phyloP scores from a whole-genome alignment of 2,797 vertebrate genomes.

The Typhlichthys eigenmanni region DNA sequence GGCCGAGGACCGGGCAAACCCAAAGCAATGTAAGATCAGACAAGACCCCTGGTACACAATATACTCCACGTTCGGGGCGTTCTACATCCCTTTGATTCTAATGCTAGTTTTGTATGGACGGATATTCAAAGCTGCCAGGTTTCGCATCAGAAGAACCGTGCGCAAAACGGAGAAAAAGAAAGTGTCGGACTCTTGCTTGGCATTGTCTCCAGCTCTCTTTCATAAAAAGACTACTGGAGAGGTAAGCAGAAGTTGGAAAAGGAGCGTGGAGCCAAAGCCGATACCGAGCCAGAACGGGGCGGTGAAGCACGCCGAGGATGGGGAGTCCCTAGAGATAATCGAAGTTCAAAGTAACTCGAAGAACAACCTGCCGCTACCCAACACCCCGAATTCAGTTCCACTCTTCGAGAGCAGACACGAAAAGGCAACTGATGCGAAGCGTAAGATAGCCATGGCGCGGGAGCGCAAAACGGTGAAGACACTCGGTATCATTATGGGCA shows the following conservation, averaged over 20 bases:
- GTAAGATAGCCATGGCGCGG: constrained; percentile 92
- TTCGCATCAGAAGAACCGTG: constrained; percentile 93
- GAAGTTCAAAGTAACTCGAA: constrained; percentile 85
- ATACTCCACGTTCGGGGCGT: constrained; percentile 94
- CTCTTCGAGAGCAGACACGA: constrained; percentile 85
- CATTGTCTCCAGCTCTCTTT: constrained; percentile 75
- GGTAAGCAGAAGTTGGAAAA: constrained; percentile 79
- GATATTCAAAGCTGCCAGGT: constrained; percentile 94
- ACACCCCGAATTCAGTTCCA: constrained; percentile 66
- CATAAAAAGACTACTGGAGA: constrained; percentile 80
- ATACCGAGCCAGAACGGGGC: constrained; percentile 81
- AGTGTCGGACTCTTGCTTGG: constrained; percentile 74
- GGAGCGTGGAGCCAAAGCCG: constrained; percentile 79
- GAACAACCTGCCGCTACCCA: constrained; percentile 81
- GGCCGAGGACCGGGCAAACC: constrained; percentile 86
- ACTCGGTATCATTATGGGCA: constrained; percentile 97
- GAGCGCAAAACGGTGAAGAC: constrained; percentile 98
- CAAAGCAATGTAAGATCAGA: constrained; percentile 88
- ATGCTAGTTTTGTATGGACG: constrained; percentile 95
- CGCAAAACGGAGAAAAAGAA: constrained; percentile 80
- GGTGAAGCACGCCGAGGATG: constrained; percentile 82
- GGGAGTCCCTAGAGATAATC: constrained; percentile 88
- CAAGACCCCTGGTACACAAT: constrained; percentile 92
- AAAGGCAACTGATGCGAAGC: constrained; percentile 86
- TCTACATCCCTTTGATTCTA: constrained; percentile 91